Base-by-base conservation (phyloP, 2,888 invertebrate genomes). In the Neoaliturus tenellus region DNA sequence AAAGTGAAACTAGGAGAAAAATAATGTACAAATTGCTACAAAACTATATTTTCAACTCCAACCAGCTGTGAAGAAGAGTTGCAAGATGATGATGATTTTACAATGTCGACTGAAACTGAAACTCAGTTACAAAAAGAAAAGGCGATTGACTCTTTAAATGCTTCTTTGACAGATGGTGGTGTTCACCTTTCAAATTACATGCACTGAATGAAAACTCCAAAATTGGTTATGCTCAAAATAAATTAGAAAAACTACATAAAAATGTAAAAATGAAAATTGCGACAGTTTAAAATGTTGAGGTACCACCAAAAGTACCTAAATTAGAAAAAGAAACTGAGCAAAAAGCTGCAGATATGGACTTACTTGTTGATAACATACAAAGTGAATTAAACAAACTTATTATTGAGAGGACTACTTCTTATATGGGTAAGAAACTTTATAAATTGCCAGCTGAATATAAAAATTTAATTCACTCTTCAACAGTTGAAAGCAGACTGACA, bases 1-100 rank as follows among this genome's bases (percentile, higher is more conserved):
- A 62, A 81, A 81, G 41, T 81, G 62, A 81, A 81, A 62, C 62
- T 67, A 39, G 81, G 80, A 31, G 31, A 80, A 55, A 80, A 55
- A 12, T 48, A 51, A 48, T 80, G 28, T 48, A 44, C 80, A 3
- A 6, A 28, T 23, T 80, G 48, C 48, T 55, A 73, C 44, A 55
- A 33, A 80, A 55, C 35, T 35, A 35, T n/a, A 35, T 55, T 51
- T 20, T 25, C 31, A 51, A 31, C n/a, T 80, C 20, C 17, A 1
- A 80, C n/a, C 31, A 73, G 39, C 73, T 73, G 39, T 71, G 33
- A 33, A 73, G 41, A 73, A 73, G 14, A 73, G 25, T 48, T 41
- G 12, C 25, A 25, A 35, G 73, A 73, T 5, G 78, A 58, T 23
- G 58, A 78, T 25, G 78, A 78, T 48, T 78, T 78, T 78, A 23